phyloP scores from a whole-genome alignment of 2,113 vertebrate genomes.

The Scytalopus superciliaris region DNA sequence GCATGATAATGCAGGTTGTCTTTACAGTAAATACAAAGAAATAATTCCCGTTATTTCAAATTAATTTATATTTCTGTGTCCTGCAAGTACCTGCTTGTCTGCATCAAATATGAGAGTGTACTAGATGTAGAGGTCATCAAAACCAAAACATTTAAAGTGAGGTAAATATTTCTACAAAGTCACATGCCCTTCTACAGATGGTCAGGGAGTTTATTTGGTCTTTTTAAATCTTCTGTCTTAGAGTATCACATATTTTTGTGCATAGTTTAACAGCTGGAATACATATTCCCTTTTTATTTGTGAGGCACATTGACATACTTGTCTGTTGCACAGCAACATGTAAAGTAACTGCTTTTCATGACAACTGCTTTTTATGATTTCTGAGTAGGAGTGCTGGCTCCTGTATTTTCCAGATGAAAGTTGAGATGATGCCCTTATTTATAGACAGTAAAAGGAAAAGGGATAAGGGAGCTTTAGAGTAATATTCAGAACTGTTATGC shows the following conservation, averaged over 20 bases:
- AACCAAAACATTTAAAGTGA: not conserved
- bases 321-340: constrained; percentile 40
- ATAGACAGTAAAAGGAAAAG: not conserved
- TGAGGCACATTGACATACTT: not conserved
- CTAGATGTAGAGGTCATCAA: not conserved
- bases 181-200: not conserved
- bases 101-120: not conserved
- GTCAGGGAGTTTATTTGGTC: not conserved
- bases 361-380: constrained; percentile 34
- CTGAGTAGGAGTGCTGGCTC: constrained; percentile 27
- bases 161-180: not conserved
- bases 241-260: not conserved
- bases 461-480: not conserved
- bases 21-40: not conserved
- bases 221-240: not conserved
- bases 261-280: constrained; percentile 31
- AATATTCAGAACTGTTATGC: not conserved
- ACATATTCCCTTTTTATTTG: constrained; percentile 27
- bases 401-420: constrained; percentile 34
- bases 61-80: not conserved
- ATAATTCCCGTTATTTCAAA: not conserved
- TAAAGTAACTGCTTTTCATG: constrained; percentile 8
- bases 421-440: not conserved
- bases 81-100: not conserved
- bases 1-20: not conserved